Base-by-base conservation (phyloP, 2,113 vertebrate species). In the Brachyistius frenatus region DNA sequence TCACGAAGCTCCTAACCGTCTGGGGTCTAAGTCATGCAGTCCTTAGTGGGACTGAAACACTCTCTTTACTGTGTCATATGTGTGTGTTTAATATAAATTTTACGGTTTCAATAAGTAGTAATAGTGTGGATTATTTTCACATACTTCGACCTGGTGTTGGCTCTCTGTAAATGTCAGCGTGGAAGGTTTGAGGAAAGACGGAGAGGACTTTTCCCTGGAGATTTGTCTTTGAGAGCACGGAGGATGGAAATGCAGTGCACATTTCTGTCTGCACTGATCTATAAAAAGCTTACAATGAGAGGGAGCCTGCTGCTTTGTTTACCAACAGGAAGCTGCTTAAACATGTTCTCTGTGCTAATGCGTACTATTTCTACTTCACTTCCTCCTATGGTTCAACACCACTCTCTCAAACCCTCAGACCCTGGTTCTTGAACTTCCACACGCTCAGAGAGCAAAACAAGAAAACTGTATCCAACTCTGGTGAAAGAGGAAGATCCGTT, bases 291-390 rank as follows among this genome's bases (percentile, higher is more conserved):
- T 50, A 32, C 54, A 56, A 71, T 74, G 66, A 70, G 65, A 55
- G 35, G n/a, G 39, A 30, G 23, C 23, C 56, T 57, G 70, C 49
- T 61, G 53, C 79, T 83, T 86, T 85, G 86, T 90, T 82, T 84
- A 72, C 68, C 55, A 71, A 58, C 49, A 76, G 68, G 77, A 73
- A 66, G 66, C 16, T 3, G 78, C 33, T 70, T 65, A 61, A 77
- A 52, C 64, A 52, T 35, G 47, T 33, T 41, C 53, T 13, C n/a
- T 7, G 11, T 64, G 36, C 44, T 58, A 49, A 49, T 16, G 5
- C 0, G 39, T 62, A 60, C 71, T 67, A 49, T 80, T 83, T 60
- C 53, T 44, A 72, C 2, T 49, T 32, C 11, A 47, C 30, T 55
- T 65, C 23, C 23, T 46, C 53, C 14, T 16, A 7, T 67, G 9